phyloP scores from a whole-genome alignment of 2,797 vertebrate genomes.

The Galagoides demidoff region DNA sequence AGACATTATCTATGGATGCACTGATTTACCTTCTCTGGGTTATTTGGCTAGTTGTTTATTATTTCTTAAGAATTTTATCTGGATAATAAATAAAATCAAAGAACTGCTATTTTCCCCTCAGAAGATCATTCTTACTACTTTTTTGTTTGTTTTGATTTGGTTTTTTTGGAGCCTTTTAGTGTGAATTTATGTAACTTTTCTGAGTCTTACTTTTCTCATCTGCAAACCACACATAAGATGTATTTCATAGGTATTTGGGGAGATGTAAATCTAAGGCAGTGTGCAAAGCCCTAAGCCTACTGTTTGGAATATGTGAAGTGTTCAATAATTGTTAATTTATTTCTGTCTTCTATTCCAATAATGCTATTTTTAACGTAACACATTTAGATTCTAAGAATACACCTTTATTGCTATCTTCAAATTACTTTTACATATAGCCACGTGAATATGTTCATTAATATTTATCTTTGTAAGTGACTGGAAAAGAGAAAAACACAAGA shows the following conservation, averaged over 20 bases:
- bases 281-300: neutral
- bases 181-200: neutral
- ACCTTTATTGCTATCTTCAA: slow-evolving; percentile 27
- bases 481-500: slow-evolving; percentile 9
- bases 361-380: slow-evolving; percentile 16
- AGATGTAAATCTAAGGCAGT: neutral
- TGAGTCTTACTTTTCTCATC: neutral
- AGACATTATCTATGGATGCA: neutral
- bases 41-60: neutral
- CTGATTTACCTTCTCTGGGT: neutral
- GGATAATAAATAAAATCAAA: neutral
- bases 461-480: slow-evolving; percentile 51
- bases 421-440: slow-evolving; percentile 9
- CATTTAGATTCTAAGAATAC: slow-evolving; percentile 24
- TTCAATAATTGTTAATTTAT: neutral
- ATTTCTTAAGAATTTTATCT: neutral
- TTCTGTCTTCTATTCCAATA: slow-evolving; percentile 20
- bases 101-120: neutral
- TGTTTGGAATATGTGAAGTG: slow-evolving; percentile 21
- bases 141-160: neutral
- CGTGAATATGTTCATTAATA: slow-evolving; percentile 32
- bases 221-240: neutral
- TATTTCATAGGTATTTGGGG: neutral
- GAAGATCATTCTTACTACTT: neutral
- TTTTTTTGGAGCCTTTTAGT: neutral